These are phyloP conservation scores for Anoncus sp. DNA, from an alignment of 2,888 invertebrate species.

Conservation along the genomic window DNA sequence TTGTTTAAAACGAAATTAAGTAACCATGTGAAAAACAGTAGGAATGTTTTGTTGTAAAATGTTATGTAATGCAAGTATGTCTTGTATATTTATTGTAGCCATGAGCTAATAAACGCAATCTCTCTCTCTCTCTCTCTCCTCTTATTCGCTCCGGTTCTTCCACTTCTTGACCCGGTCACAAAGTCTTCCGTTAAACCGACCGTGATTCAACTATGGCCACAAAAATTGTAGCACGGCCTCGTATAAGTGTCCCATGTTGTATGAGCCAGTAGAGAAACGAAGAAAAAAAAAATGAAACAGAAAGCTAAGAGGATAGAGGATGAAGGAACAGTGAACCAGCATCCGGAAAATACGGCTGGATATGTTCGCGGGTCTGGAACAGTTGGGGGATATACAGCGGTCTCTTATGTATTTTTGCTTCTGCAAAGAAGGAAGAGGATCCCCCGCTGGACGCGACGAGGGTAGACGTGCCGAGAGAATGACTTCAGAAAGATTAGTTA, in stretches of 20 bases:
- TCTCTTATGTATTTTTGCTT: conserved; percentile 33
- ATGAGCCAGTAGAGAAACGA: conserved; percentile 5
- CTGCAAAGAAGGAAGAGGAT: conserved; percentile 18
- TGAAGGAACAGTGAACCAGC: conserved; percentile 9
- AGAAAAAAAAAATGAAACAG: conserved; percentile 14
- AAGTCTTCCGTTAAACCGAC: conserved; percentile 40
- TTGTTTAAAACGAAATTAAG: no score
- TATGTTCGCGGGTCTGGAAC: conserved; percentile 29
- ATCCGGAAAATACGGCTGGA: conserved; percentile 37
- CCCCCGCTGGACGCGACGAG: conserved; percentile 52
- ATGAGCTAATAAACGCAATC: conserved; percentile 10
- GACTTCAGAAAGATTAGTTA: conserved; percentile 57
- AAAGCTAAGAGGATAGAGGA: conserved; percentile 10
- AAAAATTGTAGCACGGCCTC: conserved; percentile 38
- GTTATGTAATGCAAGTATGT: no score
- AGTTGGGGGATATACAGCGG: conserved; percentile 21
- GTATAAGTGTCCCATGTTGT: conserved; percentile 13
- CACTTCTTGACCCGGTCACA: conserved; percentile 48
- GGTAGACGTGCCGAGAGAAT: conserved; percentile 53
- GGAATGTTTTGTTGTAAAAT: no score
- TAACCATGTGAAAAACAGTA: no score
- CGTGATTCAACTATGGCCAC: conserved; percentile 25
- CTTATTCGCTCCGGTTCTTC: conserved; percentile 32
- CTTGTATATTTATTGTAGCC: background rate
- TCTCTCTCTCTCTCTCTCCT: conserved; percentile 44